A percentile compares a stretch with the other conserved stretches of the same genome.
These are phyloP conservation scores for Hyperopisus bebe DNA, from an alignment of 2,113 vertebrate genomes.

Conservation along the genomic window DNA sequence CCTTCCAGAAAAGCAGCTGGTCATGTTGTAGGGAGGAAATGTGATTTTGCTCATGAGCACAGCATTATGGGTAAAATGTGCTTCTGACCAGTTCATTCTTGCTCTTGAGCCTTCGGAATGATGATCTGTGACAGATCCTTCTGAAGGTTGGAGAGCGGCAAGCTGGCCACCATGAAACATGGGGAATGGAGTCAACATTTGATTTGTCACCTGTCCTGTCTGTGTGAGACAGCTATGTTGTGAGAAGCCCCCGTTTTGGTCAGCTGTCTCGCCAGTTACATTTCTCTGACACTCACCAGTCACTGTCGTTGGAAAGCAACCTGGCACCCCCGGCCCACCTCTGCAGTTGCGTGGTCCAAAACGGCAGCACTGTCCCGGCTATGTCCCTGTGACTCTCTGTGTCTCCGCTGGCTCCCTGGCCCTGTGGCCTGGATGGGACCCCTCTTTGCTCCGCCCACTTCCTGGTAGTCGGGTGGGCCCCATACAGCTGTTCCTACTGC, in stretches of 20 bases:
- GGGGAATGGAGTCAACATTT: background rate
- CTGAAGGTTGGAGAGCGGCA: background rate
- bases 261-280: background rate
- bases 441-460: background rate
- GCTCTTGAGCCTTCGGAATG: background rate
- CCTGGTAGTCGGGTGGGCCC: background rate
- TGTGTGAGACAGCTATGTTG: background rate
- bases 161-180: background rate
- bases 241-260: background rate
- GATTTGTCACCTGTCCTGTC: background rate
- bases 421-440: background rate
- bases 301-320: background rate
- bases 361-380: background rate
- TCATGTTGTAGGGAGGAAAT: background rate
- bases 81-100: background rate
- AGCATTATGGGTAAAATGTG: background rate
- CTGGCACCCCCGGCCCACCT: background rate
- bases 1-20: background rate
- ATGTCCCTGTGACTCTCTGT: background rate
- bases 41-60: background rate
- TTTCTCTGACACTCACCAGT: background rate
- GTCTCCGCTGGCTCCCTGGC: background rate
- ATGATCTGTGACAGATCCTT: background rate
- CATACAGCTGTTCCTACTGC: background rate
- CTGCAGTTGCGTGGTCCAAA: background rate